Percentiles rank a stretch among this genome's conserved stretches.
phyloP scores from a whole-genome alignment of 1,140 invertebrate genomes.

The Spodoptera litura region DNA sequence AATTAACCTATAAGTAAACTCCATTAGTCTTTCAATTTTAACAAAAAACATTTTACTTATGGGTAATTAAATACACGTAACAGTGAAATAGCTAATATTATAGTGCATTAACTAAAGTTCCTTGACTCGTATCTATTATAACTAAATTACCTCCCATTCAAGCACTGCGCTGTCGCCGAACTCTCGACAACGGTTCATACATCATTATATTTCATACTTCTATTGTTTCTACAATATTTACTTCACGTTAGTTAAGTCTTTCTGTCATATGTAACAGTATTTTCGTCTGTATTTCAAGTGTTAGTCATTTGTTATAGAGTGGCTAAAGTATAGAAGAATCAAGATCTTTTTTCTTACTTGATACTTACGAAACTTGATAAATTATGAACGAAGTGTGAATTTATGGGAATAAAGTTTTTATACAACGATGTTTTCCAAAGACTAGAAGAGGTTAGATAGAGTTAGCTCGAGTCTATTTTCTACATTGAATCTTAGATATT shows the following conservation, averaged over 20 bases:
- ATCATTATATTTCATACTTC: constrained; percentile 34
- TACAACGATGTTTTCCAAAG: not conserved
- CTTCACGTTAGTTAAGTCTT: constrained; percentile 33
- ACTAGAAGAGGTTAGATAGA: too few relatives aligned
- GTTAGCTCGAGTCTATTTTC: too few relatives aligned
- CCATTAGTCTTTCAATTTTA: not conserved
- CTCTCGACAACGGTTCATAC: constrained; percentile 26
- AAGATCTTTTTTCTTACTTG: not conserved
- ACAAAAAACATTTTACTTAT: too few relatives aligned
- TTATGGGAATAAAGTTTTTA: too few relatives aligned
- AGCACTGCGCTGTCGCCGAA: not conserved
- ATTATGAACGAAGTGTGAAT: not conserved
- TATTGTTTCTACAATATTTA: constrained; percentile 42
- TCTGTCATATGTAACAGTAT: constrained; percentile 67
- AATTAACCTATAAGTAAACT: not conserved
- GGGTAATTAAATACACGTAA: too few relatives aligned
- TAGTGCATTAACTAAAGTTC: not conserved
- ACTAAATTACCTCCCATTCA: constrained; percentile 35
- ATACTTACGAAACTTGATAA: too few relatives aligned
- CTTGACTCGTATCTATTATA: constrained; percentile 32
- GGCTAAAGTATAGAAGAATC: not conserved
- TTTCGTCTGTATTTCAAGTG: constrained; percentile 67
- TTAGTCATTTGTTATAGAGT: constrained; percentile 60
- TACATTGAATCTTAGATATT: too few relatives aligned
- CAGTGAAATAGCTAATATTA: too few relatives aligned